These are phyloP conservation scores for Cynopterus sphinx DNA, from an alignment of 2,797 vertebrate genomes.

Conservation along the genomic window DNA sequence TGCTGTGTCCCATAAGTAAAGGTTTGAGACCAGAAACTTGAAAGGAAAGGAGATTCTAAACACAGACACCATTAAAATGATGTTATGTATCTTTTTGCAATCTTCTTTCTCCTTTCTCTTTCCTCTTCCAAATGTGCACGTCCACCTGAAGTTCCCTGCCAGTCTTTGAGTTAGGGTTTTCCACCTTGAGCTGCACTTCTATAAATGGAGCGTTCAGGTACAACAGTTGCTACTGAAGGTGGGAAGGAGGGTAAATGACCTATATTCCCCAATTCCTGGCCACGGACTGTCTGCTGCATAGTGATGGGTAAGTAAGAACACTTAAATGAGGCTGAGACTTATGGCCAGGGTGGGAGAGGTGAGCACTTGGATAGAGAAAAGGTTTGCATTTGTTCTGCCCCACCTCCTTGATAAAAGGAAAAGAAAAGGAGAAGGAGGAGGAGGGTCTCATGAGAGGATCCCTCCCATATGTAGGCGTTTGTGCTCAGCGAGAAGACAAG, in stretches of 20 bases:
- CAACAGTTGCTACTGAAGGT: not conserved
- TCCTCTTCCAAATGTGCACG: not conserved
- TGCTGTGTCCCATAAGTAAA: not conserved
- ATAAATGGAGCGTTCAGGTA: not conserved
- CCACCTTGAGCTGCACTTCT: not conserved
- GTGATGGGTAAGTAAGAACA: not conserved
- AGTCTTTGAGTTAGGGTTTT: not conserved
- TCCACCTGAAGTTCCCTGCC: not conserved
- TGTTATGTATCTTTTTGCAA: not conserved
- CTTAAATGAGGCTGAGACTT: not conserved
- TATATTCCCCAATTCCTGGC: not conserved
- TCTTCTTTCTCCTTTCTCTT: not conserved
- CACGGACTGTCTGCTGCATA: not conserved
- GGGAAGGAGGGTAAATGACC: not conserved
- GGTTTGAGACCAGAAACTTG: not conserved
- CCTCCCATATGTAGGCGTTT: not conserved
- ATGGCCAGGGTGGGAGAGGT: not conserved
- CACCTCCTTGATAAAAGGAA: not conserved
- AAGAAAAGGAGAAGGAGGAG: not conserved
- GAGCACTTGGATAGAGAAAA: not conserved
- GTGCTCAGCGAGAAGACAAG: constrained; percentile 11
- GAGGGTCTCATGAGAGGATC: not conserved
- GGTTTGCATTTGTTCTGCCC: not conserved
- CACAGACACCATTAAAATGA: not conserved
- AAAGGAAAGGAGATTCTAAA: not conserved